Base-by-base conservation (phyloP, 2,113 vertebrate species). In the Ceuthmochares aereus region DNA sequence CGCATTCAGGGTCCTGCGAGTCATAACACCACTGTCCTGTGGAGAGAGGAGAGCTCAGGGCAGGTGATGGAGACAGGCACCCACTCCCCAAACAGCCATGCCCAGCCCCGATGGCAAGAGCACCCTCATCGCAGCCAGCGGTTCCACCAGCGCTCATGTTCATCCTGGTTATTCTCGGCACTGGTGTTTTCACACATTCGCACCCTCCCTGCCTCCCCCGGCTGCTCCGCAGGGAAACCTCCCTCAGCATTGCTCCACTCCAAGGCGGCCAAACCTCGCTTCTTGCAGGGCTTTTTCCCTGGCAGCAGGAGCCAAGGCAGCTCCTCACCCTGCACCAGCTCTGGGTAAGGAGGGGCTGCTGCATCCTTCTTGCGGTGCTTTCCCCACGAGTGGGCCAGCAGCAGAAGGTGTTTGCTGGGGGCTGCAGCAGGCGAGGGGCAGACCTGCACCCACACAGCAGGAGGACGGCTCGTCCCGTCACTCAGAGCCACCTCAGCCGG, bases 1-100 rank as follows among this genome's bases (percentile, higher is more conserved):
- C 97, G 1, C 97, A 98, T 1, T 52, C 84, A 9, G 92, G 95
- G 58, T 97, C 96, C 92, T 96, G 97, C 1, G 97, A 97, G 68
- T 98, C 89, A 0, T 97, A 98, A 85, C 97, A 98, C 98, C 97
- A 97, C 56, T 92, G 40, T 10, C 94, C 97, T 98, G 90, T 0
- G 2, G 79, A 90, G 66, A 84, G 55, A 95, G 54, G 21, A 87
- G 42, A 72, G 75, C 67, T 90, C 59, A 37, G 68, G 59, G 37
- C 27, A 36, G 60, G 26, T 3, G 30, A 36, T 16, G 27, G 27
- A 75, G 52, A 51, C 29, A 47, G 22, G 11, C 1, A 34, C 32
- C 60, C 2, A 2, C 58, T 42, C 30, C 68, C 58, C 67, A 73
- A 43, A 23, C 1, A 0, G 80, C 68, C 6, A 0, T 73, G 34